Evolutionary conservation across 2,888 invertebrate species (phyloP).

Genomic region (Plemyria rubiginata): DNA sequence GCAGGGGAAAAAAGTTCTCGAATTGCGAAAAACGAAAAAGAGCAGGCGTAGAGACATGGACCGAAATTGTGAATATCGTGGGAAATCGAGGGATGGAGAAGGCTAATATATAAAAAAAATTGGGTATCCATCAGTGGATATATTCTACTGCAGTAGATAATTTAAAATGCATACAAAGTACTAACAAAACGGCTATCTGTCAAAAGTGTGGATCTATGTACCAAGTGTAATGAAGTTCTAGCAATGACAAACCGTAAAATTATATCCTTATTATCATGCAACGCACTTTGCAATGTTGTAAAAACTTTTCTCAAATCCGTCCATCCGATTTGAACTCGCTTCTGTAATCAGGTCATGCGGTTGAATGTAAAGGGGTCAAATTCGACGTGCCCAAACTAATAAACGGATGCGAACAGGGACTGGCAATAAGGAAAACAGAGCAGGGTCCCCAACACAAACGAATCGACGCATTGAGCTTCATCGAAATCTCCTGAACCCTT

Average conservation of each 20-base stretch:
- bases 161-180: too few species aligned
- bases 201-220: too few species aligned
- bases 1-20: too few species aligned
- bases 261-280: background rate
- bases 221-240: background rate
- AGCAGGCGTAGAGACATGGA: too few species aligned
- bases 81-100: too few species aligned
- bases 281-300: constrained; percentile 2
- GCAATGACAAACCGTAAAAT: too few species aligned
- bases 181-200: too few species aligned
- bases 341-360: constrained; percentile 31
- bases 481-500: background rate
- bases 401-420: constrained; percentile 23
- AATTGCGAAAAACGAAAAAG: too few species aligned
- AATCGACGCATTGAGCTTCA: constrained; percentile 1
- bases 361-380: constrained; percentile 30
- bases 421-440: constrained; percentile 25
- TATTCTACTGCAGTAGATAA: too few species aligned
- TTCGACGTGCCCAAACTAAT: constrained; percentile 31
- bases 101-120: too few species aligned
- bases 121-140: too few species aligned
- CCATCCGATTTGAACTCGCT: constrained; percentile 4
- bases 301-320: constrained; percentile 9
- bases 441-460: background rate
- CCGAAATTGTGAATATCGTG: too few species aligned